A percentile compares a stretch with the other conserved stretches of the same genome.
These are phyloP conservation scores for Pachyrhynchus sulphureomaculatus DNA, from an alignment of 1,140 invertebrate genomes.

Conservation along the genomic window DNA sequence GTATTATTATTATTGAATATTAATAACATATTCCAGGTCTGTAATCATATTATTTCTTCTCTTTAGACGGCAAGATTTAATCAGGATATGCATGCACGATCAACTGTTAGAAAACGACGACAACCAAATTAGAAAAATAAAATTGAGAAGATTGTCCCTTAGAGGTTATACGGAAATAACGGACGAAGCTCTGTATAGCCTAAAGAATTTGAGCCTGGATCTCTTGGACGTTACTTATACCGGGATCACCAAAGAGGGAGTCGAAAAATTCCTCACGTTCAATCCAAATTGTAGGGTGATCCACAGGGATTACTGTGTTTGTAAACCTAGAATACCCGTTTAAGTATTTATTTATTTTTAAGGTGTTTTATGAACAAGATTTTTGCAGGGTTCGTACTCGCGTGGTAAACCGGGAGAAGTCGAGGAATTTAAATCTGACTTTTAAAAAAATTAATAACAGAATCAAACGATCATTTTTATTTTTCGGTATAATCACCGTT, in stretches of 20 bases:
- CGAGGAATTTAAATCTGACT: no score
- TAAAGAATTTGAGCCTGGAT: slow-evolving; percentile 39
- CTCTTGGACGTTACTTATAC: slow-evolving; percentile 46
- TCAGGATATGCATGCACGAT: background rate
- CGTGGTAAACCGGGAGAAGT: no score
- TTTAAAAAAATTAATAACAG: no score
- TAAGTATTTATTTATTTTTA: background rate
- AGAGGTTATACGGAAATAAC: slow-evolving; percentile 41
- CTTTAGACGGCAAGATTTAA: no score
- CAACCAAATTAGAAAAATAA: slow-evolving; percentile 11
- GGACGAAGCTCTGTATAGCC: slow-evolving; percentile 26
- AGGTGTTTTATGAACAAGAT: background rate
- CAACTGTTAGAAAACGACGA: background rate
- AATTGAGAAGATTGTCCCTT: slow-evolving; percentile 38
- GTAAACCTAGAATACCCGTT: slow-evolving; percentile 30
- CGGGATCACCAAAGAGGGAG: slow-evolving; percentile 34
- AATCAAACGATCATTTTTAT: no score
- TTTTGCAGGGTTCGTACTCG: background rate
- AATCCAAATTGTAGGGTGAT: slow-evolving; percentile 46
- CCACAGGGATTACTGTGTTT: slow-evolving; percentile 41
- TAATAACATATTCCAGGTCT: no score
- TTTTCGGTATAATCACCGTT: no score
- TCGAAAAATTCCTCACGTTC: slow-evolving; percentile 35
- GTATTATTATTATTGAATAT: no score
- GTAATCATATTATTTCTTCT: no score